phyloP scores from a whole-genome alignment of 2,888 invertebrate species.

The Drosophila pseudotakahashii region DNA sequence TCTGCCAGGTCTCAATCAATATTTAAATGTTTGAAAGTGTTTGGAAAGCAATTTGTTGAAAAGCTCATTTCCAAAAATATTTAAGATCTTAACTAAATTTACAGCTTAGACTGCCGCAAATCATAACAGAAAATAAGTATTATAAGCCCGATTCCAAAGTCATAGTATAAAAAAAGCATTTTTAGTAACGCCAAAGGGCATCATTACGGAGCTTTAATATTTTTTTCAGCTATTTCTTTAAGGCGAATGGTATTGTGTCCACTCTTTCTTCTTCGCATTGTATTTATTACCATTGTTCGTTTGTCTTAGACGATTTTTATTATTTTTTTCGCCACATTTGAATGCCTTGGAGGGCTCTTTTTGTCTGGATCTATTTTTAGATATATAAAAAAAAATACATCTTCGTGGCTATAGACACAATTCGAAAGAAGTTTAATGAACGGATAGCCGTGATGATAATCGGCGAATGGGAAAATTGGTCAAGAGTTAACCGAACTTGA shows the following conservation, averaged over 20 bases:
- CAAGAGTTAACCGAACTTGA: constrained; percentile 32
- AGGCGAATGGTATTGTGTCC: constrained; percentile 41
- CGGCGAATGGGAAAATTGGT: constrained; percentile 38
- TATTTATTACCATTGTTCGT: constrained; percentile 53
- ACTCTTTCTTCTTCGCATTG: constrained; percentile 46
- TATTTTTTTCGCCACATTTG: constrained; percentile 26
- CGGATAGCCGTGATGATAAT: constrained; percentile 31
- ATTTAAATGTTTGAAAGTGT: background rate
- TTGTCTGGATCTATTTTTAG: constrained; percentile 37
- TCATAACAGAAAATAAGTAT: background rate
- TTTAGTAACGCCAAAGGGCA: constrained; percentile 35
- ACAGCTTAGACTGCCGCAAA: background rate
- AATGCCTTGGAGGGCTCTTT: constrained; percentile 33
- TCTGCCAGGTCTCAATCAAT: constrained; percentile 11
- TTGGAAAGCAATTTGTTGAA: background rate
- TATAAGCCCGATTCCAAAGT: background rate
- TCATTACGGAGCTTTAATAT: constrained; percentile 39
- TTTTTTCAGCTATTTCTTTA: constrained; percentile 19
- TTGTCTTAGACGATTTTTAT: constrained; percentile 30
- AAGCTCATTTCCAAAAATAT: background rate
- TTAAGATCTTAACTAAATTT: background rate
- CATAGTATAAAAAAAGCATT: background rate
- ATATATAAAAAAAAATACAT: constrained; percentile 10
- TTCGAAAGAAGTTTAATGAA: constrained; percentile 46
- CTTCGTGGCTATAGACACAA: constrained; percentile 18